Evolutionary conservation across 2,888 invertebrate genomes (phyloP).

Genomic region (Microdon myrmicae): DNA sequence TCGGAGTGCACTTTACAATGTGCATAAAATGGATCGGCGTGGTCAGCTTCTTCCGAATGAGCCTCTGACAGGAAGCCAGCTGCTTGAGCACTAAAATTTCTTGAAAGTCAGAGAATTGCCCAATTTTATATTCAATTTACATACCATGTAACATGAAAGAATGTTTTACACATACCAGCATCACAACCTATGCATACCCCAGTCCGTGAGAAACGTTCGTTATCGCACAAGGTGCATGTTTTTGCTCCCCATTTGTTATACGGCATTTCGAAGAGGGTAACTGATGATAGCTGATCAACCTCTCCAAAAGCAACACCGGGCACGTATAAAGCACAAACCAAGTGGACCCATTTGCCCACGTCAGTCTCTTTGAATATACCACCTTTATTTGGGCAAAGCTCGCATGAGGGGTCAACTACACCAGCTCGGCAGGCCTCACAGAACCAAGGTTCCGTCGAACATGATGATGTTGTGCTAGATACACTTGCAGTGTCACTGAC

Average conservation of each 20-base stretch:
- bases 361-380: slow-evolving; percentile 97
- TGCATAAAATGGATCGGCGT: slow-evolving; percentile 97
- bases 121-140: neutral
- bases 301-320: slow-evolving; percentile 98
- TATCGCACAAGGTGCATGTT: slow-evolving; percentile 89
- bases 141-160: slow-evolving; percentile 97
- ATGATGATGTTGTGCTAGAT: slow-evolving; percentile 91
- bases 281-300: slow-evolving; percentile 88
- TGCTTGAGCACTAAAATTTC: slow-evolving; percentile 81
- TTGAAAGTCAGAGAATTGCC: slow-evolving; percentile 3
- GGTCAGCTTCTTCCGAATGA: slow-evolving; percentile 87
- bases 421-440: slow-evolving; percentile 98
- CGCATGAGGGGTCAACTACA: slow-evolving; percentile 87
- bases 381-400: slow-evolving; percentile 92
- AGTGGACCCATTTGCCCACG: slow-evolving; percentile 97
- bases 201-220: slow-evolving; percentile 85
- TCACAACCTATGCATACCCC: slow-evolving; percentile 98
- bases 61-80: slow-evolving; percentile 94
- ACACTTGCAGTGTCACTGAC: slow-evolving; percentile 91
- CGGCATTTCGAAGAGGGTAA: slow-evolving; percentile 97
- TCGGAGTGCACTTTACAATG: slow-evolving; percentile 96
- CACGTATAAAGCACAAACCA: slow-evolving; percentile 96
- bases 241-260: slow-evolving; percentile 96
- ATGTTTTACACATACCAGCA: slow-evolving; percentile 97
- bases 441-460: slow-evolving; percentile 99